Evolutionary conservation across 1,140 invertebrate genomes (phyloP), one percentile per base, ranked within the genome.

Genomic region (Cepaea nemoralis): DNA sequence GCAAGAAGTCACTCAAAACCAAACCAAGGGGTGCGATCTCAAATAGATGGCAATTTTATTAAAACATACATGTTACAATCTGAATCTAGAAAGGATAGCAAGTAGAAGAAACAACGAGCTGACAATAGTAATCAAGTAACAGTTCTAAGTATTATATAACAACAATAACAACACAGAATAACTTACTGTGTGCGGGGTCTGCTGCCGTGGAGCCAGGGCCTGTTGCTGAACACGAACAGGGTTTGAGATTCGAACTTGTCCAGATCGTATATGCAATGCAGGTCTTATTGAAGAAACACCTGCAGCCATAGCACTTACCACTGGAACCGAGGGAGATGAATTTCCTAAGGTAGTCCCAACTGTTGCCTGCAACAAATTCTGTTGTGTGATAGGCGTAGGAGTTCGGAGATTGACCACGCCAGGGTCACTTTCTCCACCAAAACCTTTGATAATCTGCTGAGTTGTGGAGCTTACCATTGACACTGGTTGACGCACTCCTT

Each of bases 251-350:
- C 85, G 75, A 24, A 78, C 76, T 35, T 76, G 59, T 75, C 50
- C 73, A 45, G 80, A n/a, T 39, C 78, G 24, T 31, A 71, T 70
- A 70, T 83, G 73, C 31, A n/a, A 31, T 66, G 67, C 37, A 69
- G 81, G 66, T 40, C 76, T 35, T 24, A 77, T 48, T 10, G 42
- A 45, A 10, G 42, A 16, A 45, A 16, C 16, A 16, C 42, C 42
- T 70, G 74, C 77, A 39, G 81, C 70, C 86, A 85, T 94, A 48
- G 94, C 92, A 92, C 96, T 97, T 75, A 97, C 93, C 89, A 97
- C 95, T 90, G 96, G 95, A 84, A 97, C 85, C 16, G 42, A 45
- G 63, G 88, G 66, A 67, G 85, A 55, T 85, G 80, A 78, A 84
- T 71, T 81, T 82, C 85, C 83, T 76, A 88, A 75, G 77, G 89